Evolutionary conservation across 2,797 vertebrate species (phyloP).

Genomic region (Ctenopoma multispine): DNA sequence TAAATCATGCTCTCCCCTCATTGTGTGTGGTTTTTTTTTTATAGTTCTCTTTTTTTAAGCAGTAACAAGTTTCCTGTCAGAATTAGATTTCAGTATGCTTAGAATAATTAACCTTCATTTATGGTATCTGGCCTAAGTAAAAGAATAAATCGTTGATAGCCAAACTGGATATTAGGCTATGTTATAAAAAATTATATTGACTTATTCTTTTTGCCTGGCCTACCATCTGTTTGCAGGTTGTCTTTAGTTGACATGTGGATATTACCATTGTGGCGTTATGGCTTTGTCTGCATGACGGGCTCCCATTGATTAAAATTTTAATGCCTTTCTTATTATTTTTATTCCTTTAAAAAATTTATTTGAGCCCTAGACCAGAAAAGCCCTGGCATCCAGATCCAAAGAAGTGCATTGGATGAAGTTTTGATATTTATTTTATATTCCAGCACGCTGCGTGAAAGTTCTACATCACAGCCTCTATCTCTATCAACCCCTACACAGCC

Average conservation of each 20-base stretch:
- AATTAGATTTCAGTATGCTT: conserved; percentile 11
- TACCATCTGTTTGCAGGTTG: conserved; percentile 25
- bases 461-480: not conserved
- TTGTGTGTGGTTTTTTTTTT: not conserved
- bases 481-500: conserved; percentile 2
- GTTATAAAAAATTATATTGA: conserved; percentile 41
- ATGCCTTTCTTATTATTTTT: conserved; percentile 13
- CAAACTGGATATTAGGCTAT: conserved; percentile 2
- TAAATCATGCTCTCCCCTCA: conserved; percentile 34
- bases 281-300: conserved; percentile 31
- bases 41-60: not conserved
- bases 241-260: conserved; percentile 31
- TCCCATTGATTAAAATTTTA: conserved; percentile 3
- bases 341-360: not conserved
- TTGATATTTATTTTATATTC: not conserved
- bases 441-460: not conserved
- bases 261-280: conserved; percentile 10
- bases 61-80: not conserved
- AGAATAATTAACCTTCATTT: conserved; percentile 18
- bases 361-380: not conserved
- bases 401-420: not conserved
- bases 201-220: conserved; percentile 3
- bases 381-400: not conserved
- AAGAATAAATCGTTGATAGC: conserved; percentile 20
- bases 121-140: not conserved